phyloP scores from a whole-genome alignment of 2,797 vertebrate genomes.

The Scolopax bukidnonensis region DNA sequence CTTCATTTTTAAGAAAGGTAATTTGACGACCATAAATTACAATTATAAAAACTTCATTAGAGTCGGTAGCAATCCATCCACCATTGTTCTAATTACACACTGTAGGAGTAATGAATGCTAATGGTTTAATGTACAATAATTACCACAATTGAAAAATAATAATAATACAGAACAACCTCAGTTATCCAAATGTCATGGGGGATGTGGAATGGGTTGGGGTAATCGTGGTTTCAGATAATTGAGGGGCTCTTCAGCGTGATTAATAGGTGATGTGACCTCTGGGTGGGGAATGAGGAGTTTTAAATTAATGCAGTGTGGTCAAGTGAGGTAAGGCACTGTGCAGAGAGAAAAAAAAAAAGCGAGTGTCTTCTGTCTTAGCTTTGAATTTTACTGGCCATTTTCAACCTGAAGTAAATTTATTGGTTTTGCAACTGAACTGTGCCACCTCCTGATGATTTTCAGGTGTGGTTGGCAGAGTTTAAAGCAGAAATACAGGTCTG shows the following conservation, averaged over 20 bases:
- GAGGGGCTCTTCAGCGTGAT: slow-evolving; percentile 62
- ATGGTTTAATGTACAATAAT: slow-evolving; percentile 82
- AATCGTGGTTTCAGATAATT: slow-evolving; percentile 58
- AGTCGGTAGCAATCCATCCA: slow-evolving; percentile 79
- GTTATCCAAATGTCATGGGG: slow-evolving; percentile 66
- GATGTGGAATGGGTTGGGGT: slow-evolving; percentile 46
- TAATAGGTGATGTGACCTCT: slow-evolving; percentile 62
- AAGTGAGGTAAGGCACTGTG: slow-evolving; percentile 1
- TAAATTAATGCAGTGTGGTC: neutral
- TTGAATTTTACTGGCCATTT: neutral
- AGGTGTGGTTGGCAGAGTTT: neutral
- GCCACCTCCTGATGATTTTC: neutral
- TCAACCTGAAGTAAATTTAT: neutral
- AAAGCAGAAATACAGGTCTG: neutral
- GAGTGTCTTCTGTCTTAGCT: neutral
- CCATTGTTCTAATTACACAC: slow-evolving; percentile 81
- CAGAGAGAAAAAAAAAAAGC: neutral
- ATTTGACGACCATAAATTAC: slow-evolving; percentile 83
- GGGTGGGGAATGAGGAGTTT: slow-evolving; percentile 39
- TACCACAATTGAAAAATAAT: slow-evolving; percentile 81
- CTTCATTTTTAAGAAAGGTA: slow-evolving; percentile 81
- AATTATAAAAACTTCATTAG: slow-evolving; percentile 86
- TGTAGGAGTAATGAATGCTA: slow-evolving; percentile 81
- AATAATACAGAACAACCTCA: slow-evolving; percentile 76
- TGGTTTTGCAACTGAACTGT: neutral